phyloP scores from a whole-genome alignment of 2,888 invertebrate species.

The Phaonia tiefii region DNA sequence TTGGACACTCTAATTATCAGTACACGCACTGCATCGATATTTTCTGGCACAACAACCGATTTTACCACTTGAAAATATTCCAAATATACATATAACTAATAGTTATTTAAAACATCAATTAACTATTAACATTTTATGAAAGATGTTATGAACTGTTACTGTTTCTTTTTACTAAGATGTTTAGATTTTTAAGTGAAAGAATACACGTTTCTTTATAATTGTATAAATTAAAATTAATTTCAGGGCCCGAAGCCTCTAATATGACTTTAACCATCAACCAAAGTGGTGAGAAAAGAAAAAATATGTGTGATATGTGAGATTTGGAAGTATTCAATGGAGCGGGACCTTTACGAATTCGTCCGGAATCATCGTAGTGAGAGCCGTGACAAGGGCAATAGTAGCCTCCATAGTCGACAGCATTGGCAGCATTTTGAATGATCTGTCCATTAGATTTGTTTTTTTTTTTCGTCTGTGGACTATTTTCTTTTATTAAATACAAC shows the following conservation, averaged over 20 bases:
- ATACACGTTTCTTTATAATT: constrained; percentile 4
- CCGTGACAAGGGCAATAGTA: constrained; percentile 99
- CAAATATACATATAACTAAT: no score
- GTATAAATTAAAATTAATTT: constrained; percentile 45
- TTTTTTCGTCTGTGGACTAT: no score
- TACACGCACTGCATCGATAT: no score
- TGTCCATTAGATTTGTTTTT: no score
- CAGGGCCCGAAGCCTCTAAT: constrained; percentile 8
- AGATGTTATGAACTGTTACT: no score
- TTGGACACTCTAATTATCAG: no score
- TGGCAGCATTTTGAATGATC: no score
- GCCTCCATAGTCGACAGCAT: constrained; percentile 96
- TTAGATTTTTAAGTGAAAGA: constrained; percentile 30
- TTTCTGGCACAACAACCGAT: no score
- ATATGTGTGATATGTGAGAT: constrained; percentile 91
- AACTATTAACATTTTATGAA: constrained; percentile 25
- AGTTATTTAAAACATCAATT: no score
- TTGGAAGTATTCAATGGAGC: constrained; percentile 97
- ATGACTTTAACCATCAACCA: constrained; percentile 76
- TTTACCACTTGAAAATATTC: no score
- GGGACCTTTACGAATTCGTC: constrained; percentile 99
- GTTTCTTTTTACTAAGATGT: constrained; percentile 10
- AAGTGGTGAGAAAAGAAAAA: constrained; percentile 85
- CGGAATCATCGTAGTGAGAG: constrained; percentile 99
- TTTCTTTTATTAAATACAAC: no score